Evolutionary conservation across 2,888 invertebrate genomes (phyloP), one percentile per base, ranked within the genome.

Genomic region (Folsomia candida): DNA sequence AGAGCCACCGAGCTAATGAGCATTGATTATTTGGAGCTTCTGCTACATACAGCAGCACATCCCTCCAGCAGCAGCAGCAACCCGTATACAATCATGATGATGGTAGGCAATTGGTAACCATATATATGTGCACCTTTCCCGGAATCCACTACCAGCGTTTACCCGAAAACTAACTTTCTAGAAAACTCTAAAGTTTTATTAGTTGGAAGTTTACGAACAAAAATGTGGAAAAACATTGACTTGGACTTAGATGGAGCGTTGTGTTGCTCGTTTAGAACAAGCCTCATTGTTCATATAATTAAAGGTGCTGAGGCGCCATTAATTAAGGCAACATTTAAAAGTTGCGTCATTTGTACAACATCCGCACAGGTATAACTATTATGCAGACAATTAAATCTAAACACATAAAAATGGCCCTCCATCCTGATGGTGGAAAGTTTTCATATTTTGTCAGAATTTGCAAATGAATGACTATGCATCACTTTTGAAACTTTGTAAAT

Each of bases 11-110:
- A 27, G 69, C 72, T 72, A 72, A 72, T 72, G 72, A 72, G 72
- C 72, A 72, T 72, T 69, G 72, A 72, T 72, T 72, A 66, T 71
- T 71, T 68, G 57, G 28, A 70, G 54, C n/a, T 54, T 20, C 11
- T 18, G 22, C 54, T 20, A 6, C 20, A 18, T 20, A 4, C 20
- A 54, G 54, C 54, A 54, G 22, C 4, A 47, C 6, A 54, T 54
- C 11, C 54, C 22, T 54, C 54, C 18, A 6, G 6, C n/a, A 20
- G 6, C 47, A 54, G 20, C 6, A 20, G 54, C 6, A 54, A 54
- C 54, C 20, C 20, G 6, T 54, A 14, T 14, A 37, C 37, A 37
- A 37, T 37, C 37, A 14, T 37, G 37, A 37, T 37, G 37, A 37
- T 37, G 37, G 37, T 37, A 9, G 37, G 37, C 37, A 9, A 14